Evolutionary conservation across 2,113 vertebrate genomes (phyloP).

Genomic region (Toxotes jaculatrix): DNA sequence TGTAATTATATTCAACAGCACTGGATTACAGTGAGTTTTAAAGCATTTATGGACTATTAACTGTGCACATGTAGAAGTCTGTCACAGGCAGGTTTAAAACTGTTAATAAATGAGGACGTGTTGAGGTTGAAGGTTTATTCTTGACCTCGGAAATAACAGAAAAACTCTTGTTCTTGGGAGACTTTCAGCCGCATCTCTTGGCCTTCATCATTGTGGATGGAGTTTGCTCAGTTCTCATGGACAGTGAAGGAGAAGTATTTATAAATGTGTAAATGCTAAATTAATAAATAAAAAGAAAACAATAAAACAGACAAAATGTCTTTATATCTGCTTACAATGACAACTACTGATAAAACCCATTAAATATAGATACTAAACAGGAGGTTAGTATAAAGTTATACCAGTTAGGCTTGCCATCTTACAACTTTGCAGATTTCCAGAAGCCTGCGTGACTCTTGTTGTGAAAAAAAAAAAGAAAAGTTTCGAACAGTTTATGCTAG

Average conservation of each 20-base stretch:
- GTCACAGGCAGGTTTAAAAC: background rate
- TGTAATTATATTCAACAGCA: background rate
- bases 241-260: background rate
- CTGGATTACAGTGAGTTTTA: background rate
- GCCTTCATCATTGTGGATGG: background rate
- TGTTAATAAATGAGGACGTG: no score
- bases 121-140: background rate
- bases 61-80: background rate
- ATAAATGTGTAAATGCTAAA: background rate
- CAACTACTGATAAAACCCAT: background rate
- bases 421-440: slow-evolving; percentile 35
- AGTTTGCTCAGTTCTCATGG: background rate
- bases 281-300: background rate
- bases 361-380: background rate
- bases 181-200: background rate
- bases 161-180: background rate
- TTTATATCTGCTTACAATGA: background rate
- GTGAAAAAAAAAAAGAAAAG: slow-evolving; percentile 22
- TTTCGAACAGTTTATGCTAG: slow-evolving; percentile 55
- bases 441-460: background rate
- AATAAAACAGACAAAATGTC: background rate
- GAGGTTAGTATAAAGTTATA: slow-evolving; percentile 1
- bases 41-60: no score
- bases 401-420: background rate
- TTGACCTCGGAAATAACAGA: background rate